Evolutionary conservation across 1,140 invertebrate species (phyloP).

Genomic region (Trissolcus basalis): DNA sequence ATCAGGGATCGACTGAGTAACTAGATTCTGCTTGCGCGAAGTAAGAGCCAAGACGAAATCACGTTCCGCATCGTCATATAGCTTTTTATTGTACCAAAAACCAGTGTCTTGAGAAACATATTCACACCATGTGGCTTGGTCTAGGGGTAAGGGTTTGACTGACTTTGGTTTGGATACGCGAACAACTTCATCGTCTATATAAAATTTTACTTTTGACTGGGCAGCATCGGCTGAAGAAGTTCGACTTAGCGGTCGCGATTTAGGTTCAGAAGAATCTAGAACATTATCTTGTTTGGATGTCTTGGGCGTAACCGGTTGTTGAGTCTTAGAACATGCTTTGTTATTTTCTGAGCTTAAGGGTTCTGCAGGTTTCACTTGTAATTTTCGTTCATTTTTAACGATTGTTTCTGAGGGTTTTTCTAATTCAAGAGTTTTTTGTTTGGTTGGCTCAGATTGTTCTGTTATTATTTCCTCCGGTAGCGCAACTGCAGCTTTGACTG

Average conservation of each 20-base stretch:
- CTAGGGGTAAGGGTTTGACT: conserved; percentile 39
- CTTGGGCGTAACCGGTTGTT: neutral
- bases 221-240: conserved; percentile 24
- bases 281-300: neutral
- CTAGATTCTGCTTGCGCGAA: conserved; percentile 66
- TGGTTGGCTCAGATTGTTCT: no score
- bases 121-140: conserved; percentile 37
- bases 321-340: neutral
- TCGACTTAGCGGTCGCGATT: neutral
- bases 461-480: no score
- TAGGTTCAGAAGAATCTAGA: conserved; percentile 1
- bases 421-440: no score
- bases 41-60: conserved; percentile 74
- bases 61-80: conserved; percentile 81
- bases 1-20: neutral
- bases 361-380: no score
- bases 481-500: conserved; percentile 7
- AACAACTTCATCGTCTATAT: conserved; percentile 69
- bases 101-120: conserved; percentile 73
- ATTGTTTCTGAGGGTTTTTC: no score
- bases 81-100: conserved; percentile 79
- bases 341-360: neutral
- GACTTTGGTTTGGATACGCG: conserved; percentile 56
- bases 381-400: no score
- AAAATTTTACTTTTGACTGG: conserved; percentile 65